Evolutionary conservation across 2,888 invertebrate genomes (phyloP).

Genomic region (Diadegma fenestrale): DNA sequence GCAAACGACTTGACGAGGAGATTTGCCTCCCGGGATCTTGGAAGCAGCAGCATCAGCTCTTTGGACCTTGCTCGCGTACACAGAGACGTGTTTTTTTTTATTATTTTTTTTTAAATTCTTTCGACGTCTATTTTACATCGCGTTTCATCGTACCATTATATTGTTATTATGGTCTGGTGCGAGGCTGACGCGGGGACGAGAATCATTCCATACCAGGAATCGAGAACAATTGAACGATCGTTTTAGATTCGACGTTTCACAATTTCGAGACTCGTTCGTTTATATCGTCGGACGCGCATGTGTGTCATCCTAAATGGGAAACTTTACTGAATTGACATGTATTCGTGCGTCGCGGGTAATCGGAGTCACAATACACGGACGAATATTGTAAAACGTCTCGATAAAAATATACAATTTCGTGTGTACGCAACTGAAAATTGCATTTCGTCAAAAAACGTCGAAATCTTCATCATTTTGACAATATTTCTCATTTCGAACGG

Average conservation of each 20-base stretch:
- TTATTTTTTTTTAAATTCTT: too few species aligned
- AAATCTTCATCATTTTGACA: too few species aligned
- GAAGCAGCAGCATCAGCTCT: constrained; percentile 37
- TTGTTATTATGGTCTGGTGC: constrained; percentile 29
- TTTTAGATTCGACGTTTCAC: constrained; percentile 64
- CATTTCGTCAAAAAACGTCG: too few species aligned
- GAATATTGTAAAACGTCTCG: constrained; percentile 7
- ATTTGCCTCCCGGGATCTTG: constrained; percentile 61
- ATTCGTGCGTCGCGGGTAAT: constrained; percentile 22
- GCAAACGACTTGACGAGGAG: constrained; percentile 59
- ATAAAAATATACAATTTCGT: constrained; percentile 19
- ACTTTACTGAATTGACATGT: constrained; percentile 34
- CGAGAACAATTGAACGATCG: constrained; percentile 67
- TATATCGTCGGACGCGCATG: constrained; percentile 21
- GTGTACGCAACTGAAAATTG: too few species aligned
- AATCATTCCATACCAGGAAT: constrained; percentile 54
- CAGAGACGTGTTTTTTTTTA: constrained; percentile 26
- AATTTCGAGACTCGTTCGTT: constrained; percentile 41
- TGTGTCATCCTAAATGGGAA: constrained; percentile 39
- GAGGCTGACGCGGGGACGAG: constrained; percentile 44
- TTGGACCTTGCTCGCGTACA: constrained; percentile 53
- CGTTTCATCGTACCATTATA: constrained; percentile 31
- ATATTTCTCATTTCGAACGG: too few species aligned
- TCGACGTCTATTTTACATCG: constrained; percentile 29
- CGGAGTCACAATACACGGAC: constrained; percentile 18